A percentile compares a stretch with the other conserved stretches of the same genome.
Conservation (phyloP, 1,140 invertebrate species). For the Chionoecetes opilio region DNA sequence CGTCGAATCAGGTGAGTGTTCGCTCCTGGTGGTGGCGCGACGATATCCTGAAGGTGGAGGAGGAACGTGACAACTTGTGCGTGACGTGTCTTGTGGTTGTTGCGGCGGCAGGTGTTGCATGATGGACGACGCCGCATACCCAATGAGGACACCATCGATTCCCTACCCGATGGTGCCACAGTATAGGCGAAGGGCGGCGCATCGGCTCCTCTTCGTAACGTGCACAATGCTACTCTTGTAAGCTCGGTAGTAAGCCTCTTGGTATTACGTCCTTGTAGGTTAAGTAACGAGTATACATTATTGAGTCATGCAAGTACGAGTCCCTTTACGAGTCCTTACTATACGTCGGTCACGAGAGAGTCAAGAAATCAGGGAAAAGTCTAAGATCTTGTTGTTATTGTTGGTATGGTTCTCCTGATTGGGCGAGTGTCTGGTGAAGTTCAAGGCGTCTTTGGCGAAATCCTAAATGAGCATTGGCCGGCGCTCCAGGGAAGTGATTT, state of each 20-base stretch:
- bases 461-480: not conserved
- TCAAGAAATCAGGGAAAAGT: too few relatives aligned
- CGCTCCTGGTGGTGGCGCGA: not conserved
- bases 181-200: not conserved
- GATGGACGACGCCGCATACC: not conserved
- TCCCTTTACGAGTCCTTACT: too few relatives aligned
- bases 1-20: conserved; percentile 52
- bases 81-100: not conserved
- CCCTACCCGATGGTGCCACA: not conserved
- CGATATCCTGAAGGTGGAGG: not conserved
- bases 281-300: too few relatives aligned
- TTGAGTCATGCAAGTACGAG: too few relatives aligned
- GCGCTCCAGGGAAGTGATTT: not conserved
- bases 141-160: not conserved
- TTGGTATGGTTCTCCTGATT: not conserved
- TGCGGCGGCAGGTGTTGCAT: not conserved
- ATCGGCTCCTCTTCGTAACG: not conserved
- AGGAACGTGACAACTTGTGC: not conserved
- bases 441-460: not conserved
- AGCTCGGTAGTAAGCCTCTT: too few relatives aligned
- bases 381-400: too few relatives aligned
- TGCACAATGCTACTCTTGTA: not conserved
- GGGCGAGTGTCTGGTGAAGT: not conserved
- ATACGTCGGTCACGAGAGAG: too few relatives aligned
- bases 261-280: too few relatives aligned